Evolutionary conservation across 1,140 invertebrate species (phyloP).

Genomic region (Drosophila nebulosa): DNA sequence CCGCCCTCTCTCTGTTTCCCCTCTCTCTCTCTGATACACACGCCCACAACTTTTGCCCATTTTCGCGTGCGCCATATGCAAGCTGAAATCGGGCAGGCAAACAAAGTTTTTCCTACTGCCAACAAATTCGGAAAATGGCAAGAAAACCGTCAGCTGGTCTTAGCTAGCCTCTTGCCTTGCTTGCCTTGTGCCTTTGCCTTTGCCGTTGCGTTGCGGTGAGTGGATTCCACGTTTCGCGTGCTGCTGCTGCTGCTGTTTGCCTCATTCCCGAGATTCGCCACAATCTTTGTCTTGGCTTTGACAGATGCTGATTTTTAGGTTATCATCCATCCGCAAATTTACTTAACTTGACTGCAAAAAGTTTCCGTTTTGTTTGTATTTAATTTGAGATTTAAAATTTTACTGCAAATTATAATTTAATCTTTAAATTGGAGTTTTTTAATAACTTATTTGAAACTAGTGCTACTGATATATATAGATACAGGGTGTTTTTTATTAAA

Average conservation of each 20-base stretch:
- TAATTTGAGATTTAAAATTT: not conserved
- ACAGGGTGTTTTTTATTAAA: no score
- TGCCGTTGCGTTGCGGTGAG: conserved; percentile 8
- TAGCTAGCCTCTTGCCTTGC: no score
- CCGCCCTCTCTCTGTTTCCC: not conserved
- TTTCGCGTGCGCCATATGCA: conserved; percentile 60
- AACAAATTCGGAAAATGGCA: conserved; percentile 58
- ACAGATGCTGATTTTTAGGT: conserved; percentile 59
- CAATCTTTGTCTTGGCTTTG: conserved; percentile 27
- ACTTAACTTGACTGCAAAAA: not conserved
- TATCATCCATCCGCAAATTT: conserved; percentile 15
- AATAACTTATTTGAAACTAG: no score
- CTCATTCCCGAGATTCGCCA: not conserved
- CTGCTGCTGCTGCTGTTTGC: no score
- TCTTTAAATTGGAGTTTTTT: not conserved
- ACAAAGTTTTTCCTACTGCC: conserved; percentile 43
- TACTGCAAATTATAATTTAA: not conserved
- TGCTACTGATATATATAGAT: no score
- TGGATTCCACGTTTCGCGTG: conserved; percentile 9
- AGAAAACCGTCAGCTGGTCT: conserved; percentile 53
- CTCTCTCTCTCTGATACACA: not conserved
- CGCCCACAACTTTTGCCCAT: conserved; percentile 13
- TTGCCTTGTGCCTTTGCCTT: no score
- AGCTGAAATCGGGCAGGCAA: conserved; percentile 8
- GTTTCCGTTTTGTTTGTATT: conserved; percentile 8